Conservation (phyloP, 1,140 invertebrate genomes). For the Glossosoma conforme region DNA sequence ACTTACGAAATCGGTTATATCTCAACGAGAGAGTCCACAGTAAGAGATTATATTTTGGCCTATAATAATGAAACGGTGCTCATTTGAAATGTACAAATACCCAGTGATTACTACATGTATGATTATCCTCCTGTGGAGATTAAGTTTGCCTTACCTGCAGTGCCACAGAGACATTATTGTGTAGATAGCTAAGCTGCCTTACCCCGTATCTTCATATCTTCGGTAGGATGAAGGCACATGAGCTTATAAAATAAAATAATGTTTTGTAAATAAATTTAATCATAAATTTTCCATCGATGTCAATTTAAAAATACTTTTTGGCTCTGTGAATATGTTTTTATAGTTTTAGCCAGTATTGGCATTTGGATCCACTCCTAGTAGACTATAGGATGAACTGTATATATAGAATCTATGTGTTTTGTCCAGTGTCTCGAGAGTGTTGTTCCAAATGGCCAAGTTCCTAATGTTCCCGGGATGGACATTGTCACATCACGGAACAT, state of each 20-base stretch:
- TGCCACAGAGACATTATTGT: constrained; percentile 13
- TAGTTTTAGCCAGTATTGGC: constrained; percentile 8
- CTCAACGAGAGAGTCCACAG: background rate
- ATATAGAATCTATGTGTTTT: constrained; percentile 16
- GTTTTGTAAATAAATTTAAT: background rate
- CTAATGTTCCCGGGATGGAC: too few species aligned
- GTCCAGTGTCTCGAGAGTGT: constrained; percentile 20
- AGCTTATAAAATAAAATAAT: background rate
- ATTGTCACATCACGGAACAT: too few species aligned
- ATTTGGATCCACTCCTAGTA: constrained; percentile 27
- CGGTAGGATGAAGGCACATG: background rate
- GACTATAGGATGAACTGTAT: constrained; percentile 17
- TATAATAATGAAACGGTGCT: constrained; percentile 16
- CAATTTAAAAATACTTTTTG: background rate
- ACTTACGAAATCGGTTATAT: background rate
- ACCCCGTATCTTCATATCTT: background rate
- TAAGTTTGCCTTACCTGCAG: constrained; percentile 16
- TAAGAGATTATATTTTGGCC: background rate
- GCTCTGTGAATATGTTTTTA: constrained; percentile 5
- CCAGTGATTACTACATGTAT: constrained; percentile 21
- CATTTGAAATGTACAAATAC: constrained; percentile 23
- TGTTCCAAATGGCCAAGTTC: too few species aligned
- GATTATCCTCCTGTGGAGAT: constrained; percentile 3
- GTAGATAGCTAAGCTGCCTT: constrained; percentile 7
- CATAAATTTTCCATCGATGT: background rate